Base-by-base conservation (phyloP, 2,797 vertebrate species). In the Molossus alvarezi region DNA sequence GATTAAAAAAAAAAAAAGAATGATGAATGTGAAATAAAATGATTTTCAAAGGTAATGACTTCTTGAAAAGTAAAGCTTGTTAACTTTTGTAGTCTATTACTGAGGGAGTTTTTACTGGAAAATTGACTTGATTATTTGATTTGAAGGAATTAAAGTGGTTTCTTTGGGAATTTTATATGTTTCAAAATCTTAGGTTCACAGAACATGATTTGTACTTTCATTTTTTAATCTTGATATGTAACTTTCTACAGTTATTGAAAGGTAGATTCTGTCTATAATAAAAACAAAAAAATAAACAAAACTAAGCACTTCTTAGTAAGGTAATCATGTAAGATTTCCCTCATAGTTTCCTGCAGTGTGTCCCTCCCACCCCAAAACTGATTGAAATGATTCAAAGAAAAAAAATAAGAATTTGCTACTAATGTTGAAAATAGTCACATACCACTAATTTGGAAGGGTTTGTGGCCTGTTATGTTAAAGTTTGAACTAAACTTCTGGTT, bases 11-110 rank as follows among this genome's bases (percentile, higher is more conserved):
- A 33, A 33, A 33, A 33, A 33, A 33, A 51, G 48, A 90, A 76
- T 83, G 51, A 57, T 76, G 41, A 92, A 76, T 79, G 51, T 88
- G 51, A 86, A 86, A 20, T 69, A 75, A 90, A 91, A 65, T 57
- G 13, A 79, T 97, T 85, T 90, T 88, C 58, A 92, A 65, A 81
- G 45, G 41, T n/a, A 65, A 3, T 84, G 15, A 21, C 29, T 95
- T 88, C 27, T n/a, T 88, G 65, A 90, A 90, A 58, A 41, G 17
- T 84, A 71, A 67, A 73, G 71, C 17, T 91, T 91, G 51, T 37
- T 86, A 60, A 62, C 48, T 72, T 95, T 85, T 93, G 21, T 45
- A 89, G 64, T 67, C 65, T 88, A 15, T 85, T 87, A 55, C 62
- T 48, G 13, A 91, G 29, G 53, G 33, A 71, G 10, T 58, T 73